Percentiles rank a stretch among this genome's conserved stretches.
Conservation (phyloP, 2,113 vertebrate species). For the Lipophrys pholis region DNA sequence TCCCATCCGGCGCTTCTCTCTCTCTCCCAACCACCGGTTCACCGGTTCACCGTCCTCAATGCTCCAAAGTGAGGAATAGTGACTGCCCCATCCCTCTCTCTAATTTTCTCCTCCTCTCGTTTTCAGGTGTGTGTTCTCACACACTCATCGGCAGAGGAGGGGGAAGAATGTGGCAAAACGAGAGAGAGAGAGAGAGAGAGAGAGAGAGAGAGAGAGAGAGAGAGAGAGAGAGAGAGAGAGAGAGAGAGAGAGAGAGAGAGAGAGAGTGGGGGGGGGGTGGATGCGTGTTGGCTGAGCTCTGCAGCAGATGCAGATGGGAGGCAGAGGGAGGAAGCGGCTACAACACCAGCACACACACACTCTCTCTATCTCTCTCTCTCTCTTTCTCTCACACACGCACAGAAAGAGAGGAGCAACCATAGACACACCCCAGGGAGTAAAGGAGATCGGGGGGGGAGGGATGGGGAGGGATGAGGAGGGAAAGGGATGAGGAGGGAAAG, state of each 20-base stretch:
- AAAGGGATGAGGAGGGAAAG: constrained; percentile 2
- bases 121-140: constrained; percentile 34
- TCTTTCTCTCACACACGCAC: constrained; percentile 6
- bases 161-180: not conserved
- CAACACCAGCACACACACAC: constrained; percentile 32
- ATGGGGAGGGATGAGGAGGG: constrained; percentile 16
- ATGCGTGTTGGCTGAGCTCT: constrained; percentile 70
- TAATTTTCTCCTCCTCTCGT: not conserved
- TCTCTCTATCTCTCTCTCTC: not conserved
- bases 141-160: not conserved
- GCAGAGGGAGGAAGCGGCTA: constrained; percentile 63
- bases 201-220: constrained; percentile 2
- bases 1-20: constrained; percentile 55
- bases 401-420: constrained; percentile 52
- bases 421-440: constrained; percentile 81
- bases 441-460: constrained; percentile 47
- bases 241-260: constrained; percentile 1
- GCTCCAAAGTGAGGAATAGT: constrained; percentile 68
- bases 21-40: constrained; percentile 44
- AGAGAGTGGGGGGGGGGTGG: not conserved
- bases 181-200: not conserved
- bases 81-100: constrained; percentile 46
- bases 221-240: not conserved
- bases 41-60: constrained; percentile 52
- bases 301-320: constrained; percentile 76